phyloP scores from a whole-genome alignment of 2,113 vertebrate genomes.

The Carassius auratus region DNA sequence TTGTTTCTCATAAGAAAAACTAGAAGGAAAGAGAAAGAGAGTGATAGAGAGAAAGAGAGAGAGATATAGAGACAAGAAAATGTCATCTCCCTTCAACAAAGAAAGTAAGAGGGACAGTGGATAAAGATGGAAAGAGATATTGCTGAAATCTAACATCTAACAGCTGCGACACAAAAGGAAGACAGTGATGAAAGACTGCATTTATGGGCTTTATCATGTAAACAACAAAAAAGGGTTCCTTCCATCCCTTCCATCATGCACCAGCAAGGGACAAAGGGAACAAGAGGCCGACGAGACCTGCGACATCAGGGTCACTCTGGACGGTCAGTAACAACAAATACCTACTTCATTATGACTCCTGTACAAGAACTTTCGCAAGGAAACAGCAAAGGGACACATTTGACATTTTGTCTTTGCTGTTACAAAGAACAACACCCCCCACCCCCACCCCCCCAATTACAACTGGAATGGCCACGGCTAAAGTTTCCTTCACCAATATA shows the following conservation, averaged over 20 bases:
- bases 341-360: slow-evolving; percentile 21
- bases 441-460: neutral
- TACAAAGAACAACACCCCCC: neutral
- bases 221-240: neutral
- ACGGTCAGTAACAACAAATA: neutral
- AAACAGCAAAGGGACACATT: slow-evolving; percentile 19
- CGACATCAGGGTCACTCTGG: slow-evolving; percentile 13
- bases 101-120: slow-evolving; percentile 13
- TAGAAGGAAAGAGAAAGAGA: neutral
- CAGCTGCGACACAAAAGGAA: slow-evolving; percentile 15
- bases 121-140: slow-evolving; percentile 22
- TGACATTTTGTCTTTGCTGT: slow-evolving; percentile 2
- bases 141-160: slow-evolving; percentile 18
- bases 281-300: neutral
- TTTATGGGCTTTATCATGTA: neutral
- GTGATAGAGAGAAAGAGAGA: neutral
- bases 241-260: neutral
- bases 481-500: neutral
- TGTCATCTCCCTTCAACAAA: slow-evolving; percentile 15
- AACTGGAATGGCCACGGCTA: neutral
- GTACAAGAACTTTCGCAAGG: neutral
- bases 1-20: neutral
- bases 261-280: neutral
- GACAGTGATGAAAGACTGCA: slow-evolving; percentile 9
- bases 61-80: neutral